These are phyloP conservation scores for Oncorhynchus clarkii DNA, from an alignment of 2,113 vertebrate genomes.

Conservation along the genomic window DNA sequence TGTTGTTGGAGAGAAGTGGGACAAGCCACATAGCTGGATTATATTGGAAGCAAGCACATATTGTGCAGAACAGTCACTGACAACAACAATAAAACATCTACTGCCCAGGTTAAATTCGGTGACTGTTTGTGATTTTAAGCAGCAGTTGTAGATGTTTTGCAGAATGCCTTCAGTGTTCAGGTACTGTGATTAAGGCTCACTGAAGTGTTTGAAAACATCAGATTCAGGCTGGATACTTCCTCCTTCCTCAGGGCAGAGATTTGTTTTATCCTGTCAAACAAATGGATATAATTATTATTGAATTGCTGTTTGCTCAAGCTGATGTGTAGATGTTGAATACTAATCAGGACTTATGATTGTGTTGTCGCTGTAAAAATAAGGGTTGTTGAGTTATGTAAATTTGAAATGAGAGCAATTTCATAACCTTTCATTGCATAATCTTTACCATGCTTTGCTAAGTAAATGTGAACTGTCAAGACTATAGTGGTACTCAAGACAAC, in stretches of 20 bases:
- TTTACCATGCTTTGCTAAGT: neutral
- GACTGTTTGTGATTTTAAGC: slow-evolving; percentile 10
- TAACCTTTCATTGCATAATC: neutral
- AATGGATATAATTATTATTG: slow-evolving; percentile 52
- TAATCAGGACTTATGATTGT: slow-evolving; percentile 44
- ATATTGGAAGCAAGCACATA: slow-evolving; percentile 23
- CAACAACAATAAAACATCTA: neutral
- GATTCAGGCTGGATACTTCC: neutral
- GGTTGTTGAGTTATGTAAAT: neutral
- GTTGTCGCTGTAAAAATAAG: slow-evolving; percentile 24
- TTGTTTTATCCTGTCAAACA: slow-evolving; percentile 40
- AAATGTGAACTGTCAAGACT: neutral
- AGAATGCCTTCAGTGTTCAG: slow-evolving; percentile 1
- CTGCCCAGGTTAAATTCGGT: too few species aligned
- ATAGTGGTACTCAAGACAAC: neutral
- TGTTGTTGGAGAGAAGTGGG: slow-evolving; percentile 44
- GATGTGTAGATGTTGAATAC: slow-evolving; percentile 39
- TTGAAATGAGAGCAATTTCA: too few species aligned
- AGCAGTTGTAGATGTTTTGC: neutral
- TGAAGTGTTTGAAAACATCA: neutral
- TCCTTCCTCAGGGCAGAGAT: slow-evolving; percentile 24
- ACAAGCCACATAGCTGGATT: slow-evolving; percentile 38
- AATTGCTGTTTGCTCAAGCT: slow-evolving; percentile 40
- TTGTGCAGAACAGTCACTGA: slow-evolving; percentile 18
- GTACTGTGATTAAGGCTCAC: neutral